These are phyloP conservation scores for Parapsyche elsis DNA, from an alignment of 1,140 invertebrate genomes.

Conservation along the genomic window DNA sequence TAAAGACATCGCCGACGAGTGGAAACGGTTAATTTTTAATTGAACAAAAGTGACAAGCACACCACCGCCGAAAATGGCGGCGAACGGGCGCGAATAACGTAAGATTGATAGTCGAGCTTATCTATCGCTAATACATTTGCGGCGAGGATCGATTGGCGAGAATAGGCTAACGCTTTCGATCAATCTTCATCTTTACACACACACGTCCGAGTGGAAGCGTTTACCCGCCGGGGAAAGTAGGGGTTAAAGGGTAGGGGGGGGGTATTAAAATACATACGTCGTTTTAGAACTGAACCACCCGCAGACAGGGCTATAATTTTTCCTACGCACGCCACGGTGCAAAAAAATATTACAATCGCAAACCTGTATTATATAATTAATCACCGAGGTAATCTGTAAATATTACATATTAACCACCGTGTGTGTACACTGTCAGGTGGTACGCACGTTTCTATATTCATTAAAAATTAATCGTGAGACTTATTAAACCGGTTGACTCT, in stretches of 20 bases:
- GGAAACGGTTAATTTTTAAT: slow-evolving; percentile 20
- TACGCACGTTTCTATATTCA: too few species aligned
- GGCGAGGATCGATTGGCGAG: not conserved
- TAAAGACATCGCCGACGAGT: too few species aligned
- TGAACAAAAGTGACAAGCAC: not conserved
- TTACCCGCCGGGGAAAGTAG: not conserved
- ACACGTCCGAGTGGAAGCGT: slow-evolving; percentile 5
- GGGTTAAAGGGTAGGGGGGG: not conserved
- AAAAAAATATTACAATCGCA: too few species aligned
- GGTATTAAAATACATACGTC: too few species aligned
- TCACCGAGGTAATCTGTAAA: too few species aligned
- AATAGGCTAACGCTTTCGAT: not conserved
- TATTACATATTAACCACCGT: too few species aligned
- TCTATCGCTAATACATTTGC: slow-evolving; percentile 18
- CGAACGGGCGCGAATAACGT: not conserved
- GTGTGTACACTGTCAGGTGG: too few species aligned
- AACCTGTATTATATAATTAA: too few species aligned
- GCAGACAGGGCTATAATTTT: too few species aligned
- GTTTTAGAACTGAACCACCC: too few species aligned
- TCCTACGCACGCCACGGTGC: too few species aligned
- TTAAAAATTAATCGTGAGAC: too few species aligned
- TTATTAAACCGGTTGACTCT: not conserved
- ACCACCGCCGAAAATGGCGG: not conserved
- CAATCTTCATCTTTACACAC: not conserved
- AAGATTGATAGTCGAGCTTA: slow-evolving; percentile 15